phyloP scores from a whole-genome alignment of 2,797 vertebrate genomes.

The Cuniculus paca region DNA sequence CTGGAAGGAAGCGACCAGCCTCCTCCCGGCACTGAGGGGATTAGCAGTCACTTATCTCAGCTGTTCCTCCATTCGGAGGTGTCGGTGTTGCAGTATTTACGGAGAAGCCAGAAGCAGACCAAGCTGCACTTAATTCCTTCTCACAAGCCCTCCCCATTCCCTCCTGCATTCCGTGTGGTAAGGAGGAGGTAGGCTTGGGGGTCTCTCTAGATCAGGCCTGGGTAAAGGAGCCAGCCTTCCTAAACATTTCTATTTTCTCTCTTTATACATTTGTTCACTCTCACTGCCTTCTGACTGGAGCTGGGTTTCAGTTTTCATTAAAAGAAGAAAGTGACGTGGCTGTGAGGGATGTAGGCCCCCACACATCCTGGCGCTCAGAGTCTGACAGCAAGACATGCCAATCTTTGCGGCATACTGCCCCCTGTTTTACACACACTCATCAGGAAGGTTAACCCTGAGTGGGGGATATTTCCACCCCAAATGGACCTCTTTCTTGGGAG shows the following conservation, averaged over 20 bases:
- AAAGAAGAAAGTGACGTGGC: constrained; percentile 73
- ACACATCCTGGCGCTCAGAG: constrained; percentile 47
- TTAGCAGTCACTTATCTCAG: constrained; percentile 89
- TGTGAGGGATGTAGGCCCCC: background rate
- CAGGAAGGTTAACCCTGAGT: constrained; percentile 11
- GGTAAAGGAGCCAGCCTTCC: background rate
- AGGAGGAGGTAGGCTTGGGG: background rate
- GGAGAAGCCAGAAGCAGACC: constrained; percentile 85
- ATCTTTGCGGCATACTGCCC: background rate
- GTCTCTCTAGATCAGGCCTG: constrained; percentile 15
- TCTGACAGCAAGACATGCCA: background rate
- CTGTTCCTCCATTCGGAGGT: constrained; percentile 86
- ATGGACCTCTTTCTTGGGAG: constrained; percentile 35
- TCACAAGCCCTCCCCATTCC: constrained; percentile 66
- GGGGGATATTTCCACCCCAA: constrained; percentile 1
- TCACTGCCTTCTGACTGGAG: constrained; percentile 63
- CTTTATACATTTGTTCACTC: constrained; percentile 57
- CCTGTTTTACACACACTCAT: background rate
- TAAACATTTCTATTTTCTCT: constrained; percentile 66
- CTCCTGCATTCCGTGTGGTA: constrained; percentile 46
- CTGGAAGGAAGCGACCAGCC: constrained; percentile 56
- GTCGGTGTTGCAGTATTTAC: constrained; percentile 88
- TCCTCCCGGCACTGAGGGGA: constrained; percentile 83
- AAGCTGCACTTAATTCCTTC: constrained; percentile 83
- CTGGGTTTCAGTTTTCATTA: constrained; percentile 78